A percentile compares a stretch with the other conserved stretches of the same genome.
Conservation (phyloP, 1,140 invertebrate species). For the Drosophila pruinosa region DNA sequence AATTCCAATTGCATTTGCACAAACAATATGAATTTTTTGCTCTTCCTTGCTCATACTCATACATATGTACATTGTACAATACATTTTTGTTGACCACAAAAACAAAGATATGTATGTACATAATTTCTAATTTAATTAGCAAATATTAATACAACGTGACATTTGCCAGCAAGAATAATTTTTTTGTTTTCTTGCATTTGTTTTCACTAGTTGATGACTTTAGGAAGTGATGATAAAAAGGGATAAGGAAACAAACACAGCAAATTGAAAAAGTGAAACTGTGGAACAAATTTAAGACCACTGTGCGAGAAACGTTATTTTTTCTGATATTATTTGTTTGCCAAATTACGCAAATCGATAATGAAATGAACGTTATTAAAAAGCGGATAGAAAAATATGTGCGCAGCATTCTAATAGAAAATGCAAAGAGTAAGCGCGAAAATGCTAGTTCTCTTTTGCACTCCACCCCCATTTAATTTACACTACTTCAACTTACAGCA, state of each 20-base stretch:
- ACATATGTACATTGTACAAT: too few species aligned
- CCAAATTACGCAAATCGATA: constrained; percentile 41
- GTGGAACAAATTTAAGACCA: background rate
- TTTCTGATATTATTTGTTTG: constrained; percentile 14
- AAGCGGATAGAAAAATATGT: background rate
- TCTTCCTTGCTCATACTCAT: background rate
- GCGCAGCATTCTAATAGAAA: constrained; percentile 25
- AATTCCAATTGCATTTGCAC: constrained; percentile 20
- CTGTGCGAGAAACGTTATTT: constrained; percentile 7
- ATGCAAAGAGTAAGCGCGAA: constrained; percentile 19
- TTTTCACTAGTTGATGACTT: background rate
- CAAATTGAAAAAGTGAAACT: background rate
- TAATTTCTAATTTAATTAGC: constrained; percentile 53
- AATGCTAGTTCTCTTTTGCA: background rate
- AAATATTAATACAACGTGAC: constrained; percentile 4
- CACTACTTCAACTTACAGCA: background rate
- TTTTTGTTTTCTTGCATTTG: background rate
- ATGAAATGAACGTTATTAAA: constrained; percentile 25
- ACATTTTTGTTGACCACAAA: constrained; percentile 5
- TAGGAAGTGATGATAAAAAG: background rate
- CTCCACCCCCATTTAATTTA: background rate
- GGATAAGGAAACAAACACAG: background rate
- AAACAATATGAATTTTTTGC: background rate
- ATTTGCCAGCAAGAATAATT: background rate
- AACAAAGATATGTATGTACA: constrained; percentile 9